Base-by-base conservation (phyloP, 2,888 invertebrate genomes). In the Orthosia gracilis region DNA sequence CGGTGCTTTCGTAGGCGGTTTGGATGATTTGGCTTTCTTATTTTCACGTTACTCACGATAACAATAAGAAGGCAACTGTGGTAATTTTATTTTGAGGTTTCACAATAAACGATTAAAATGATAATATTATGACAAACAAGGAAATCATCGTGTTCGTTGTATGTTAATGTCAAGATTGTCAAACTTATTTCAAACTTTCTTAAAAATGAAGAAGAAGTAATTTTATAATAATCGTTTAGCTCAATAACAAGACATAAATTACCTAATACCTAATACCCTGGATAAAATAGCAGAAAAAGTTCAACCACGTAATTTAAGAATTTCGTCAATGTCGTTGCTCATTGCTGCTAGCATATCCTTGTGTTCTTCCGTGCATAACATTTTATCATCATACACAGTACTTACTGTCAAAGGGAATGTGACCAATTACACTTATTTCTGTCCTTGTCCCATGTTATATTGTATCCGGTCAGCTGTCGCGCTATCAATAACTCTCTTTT, bases 321-420 rank as follows among this genome's bases (percentile, higher is more conserved):
- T 59, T 50, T 45, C 18, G 21, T 50, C 47, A 78, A 78, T 69
- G 69, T 17, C 47, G 1, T 23, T 4, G 4, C 15, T 77, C 63
- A 71, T 49, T 52, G 52, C 17, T 54, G 3, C 54, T n/a, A 21
- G 40, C 58, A 50, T 52, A 71, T 63, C 31, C 47, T 76, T 49
- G 79, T 78, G 58, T 52, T 49, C 57, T 59, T 54, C 54, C 52
- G 63, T 64, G 79, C 79, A 58, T 59, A 26, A 58, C 63, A 40
- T 17, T 52, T 17, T 26, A 49, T 13, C 54, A 52, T 9, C 47
- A 71, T 17, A 63, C 31, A 58, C 31, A 18, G 58, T 57, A n/a
- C 15, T 40, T 57, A n/a, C 15, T 40, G 12, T 21, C n/a, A 61
- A 52, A 66, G 5, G 4, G 0, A 15, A 26, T 63, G 15, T 52